These are phyloP conservation scores for Apocheima hispidaria DNA, from an alignment of 2,888 invertebrate species.

Conservation along the genomic window DNA sequence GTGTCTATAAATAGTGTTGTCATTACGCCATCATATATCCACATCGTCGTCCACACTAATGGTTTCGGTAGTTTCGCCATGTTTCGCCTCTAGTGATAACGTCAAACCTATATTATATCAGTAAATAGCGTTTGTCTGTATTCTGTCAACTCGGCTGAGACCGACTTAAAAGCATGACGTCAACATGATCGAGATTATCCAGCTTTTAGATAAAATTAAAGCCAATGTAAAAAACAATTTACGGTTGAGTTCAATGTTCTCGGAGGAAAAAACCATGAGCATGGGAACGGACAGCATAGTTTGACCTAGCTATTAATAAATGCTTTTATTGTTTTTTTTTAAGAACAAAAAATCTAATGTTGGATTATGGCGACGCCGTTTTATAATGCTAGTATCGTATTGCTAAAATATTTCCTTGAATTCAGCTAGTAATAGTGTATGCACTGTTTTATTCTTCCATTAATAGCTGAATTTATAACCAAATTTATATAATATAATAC, in stretches of 20 bases:
- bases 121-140: constrained; percentile 70
- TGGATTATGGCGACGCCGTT: neutral
- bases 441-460: neutral
- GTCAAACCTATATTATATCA: constrained; percentile 58
- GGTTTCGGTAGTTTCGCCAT: constrained; percentile 66
- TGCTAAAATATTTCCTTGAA: neutral
- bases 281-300: constrained; percentile 17
- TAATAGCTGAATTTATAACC: neutral
- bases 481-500: neutral
- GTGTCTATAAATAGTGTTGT: constrained; percentile 49
- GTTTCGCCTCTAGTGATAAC: constrained; percentile 67
- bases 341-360: neutral
- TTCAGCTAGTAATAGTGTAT: too few relatives aligned
- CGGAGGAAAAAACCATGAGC: constrained; percentile 29
- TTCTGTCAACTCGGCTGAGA: constrained; percentile 71
- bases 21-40: constrained; percentile 50
- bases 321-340: constrained; percentile 9
- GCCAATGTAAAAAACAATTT: constrained; percentile 35
- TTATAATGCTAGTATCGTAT: neutral
- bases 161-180: constrained; percentile 73
- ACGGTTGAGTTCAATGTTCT: constrained; percentile 31
- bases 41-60: constrained; percentile 65
- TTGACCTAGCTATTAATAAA: constrained; percentile 14
- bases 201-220: constrained; percentile 67
- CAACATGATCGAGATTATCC: constrained; percentile 66